Conservation (phyloP, 2,888 invertebrate genomes). For the Protula sp. region DNA sequence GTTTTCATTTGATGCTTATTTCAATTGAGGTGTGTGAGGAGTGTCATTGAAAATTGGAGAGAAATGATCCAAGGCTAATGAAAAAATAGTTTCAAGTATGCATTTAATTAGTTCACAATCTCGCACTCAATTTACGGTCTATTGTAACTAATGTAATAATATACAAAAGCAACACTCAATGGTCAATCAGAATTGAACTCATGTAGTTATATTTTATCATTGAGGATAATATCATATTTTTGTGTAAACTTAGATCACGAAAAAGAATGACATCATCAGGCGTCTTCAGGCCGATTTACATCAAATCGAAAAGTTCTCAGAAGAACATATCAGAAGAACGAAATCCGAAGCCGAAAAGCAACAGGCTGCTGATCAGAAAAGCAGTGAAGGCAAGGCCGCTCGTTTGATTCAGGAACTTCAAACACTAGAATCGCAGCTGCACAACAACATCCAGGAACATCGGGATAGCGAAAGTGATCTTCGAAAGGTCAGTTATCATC, state of each 20-base stretch:
- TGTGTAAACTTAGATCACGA: constrained; percentile 45
- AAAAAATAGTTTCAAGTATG: too few species aligned
- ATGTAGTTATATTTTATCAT: too few species aligned
- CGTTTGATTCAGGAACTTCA: constrained; percentile 44
- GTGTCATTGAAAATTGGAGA: too few species aligned
- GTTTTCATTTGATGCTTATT: too few species aligned
- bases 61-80: too few species aligned
- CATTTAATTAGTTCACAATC: too few species aligned
- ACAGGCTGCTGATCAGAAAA: constrained; percentile 48
- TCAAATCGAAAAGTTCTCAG: constrained; percentile 50
- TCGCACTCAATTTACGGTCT: too few species aligned
- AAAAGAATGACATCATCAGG: constrained; percentile 51
- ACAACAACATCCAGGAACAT: constrained; percentile 45
- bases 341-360: constrained; percentile 53
- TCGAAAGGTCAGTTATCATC: constrained; percentile 43
- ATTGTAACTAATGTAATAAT: too few species aligned
- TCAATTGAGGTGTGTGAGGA: too few species aligned
- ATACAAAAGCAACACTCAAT: too few species aligned
- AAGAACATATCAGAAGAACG: constrained; percentile 47
- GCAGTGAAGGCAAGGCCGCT: constrained; percentile 47
- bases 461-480: constrained; percentile 46
- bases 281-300: constrained; percentile 47
- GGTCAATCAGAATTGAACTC: too few species aligned
- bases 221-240: too few species aligned
- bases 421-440: constrained; percentile 41